Evolutionary conservation across 2,797 vertebrate genomes (phyloP).

Genomic region (Odontamblyopus lacepedii): DNA sequence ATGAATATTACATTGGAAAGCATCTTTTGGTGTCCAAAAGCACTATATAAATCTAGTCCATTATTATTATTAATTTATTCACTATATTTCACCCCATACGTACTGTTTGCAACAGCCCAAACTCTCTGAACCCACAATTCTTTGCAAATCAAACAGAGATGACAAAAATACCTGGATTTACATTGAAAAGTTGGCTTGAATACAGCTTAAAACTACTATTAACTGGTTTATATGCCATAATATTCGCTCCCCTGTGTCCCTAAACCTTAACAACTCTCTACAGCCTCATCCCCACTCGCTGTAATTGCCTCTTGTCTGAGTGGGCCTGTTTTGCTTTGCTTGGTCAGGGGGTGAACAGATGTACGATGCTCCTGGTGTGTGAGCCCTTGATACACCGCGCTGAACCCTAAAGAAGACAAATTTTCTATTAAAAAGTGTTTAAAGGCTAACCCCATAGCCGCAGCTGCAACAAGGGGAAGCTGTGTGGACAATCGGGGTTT

Average conservation of each 20-base stretch:
- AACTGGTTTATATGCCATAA: background rate
- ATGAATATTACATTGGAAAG: no score
- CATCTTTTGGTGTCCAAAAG: no score
- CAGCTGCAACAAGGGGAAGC: background rate
- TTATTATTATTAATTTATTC: no score
- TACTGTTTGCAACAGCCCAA: background rate
- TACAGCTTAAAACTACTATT: background rate
- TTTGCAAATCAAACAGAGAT: background rate
- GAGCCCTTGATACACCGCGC: background rate
- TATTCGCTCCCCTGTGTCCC: background rate
- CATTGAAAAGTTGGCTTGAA: background rate
- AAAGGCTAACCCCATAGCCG: background rate
- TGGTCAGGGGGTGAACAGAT: background rate
- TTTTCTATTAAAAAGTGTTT: constrained; percentile 4
- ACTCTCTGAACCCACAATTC: background rate
- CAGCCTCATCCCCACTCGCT: background rate
- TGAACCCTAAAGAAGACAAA: constrained; percentile 7
- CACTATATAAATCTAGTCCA: no score
- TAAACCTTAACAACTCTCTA: constrained; percentile 2
- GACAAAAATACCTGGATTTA: background rate
- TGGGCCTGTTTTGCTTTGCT: background rate
- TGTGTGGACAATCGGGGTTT: background rate
- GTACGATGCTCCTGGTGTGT: background rate
- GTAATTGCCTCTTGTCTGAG: constrained; percentile 11
- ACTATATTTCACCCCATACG: no score